Base-by-base conservation (phyloP, 2,113 vertebrate species). In the Gobiocypris rarus region DNA sequence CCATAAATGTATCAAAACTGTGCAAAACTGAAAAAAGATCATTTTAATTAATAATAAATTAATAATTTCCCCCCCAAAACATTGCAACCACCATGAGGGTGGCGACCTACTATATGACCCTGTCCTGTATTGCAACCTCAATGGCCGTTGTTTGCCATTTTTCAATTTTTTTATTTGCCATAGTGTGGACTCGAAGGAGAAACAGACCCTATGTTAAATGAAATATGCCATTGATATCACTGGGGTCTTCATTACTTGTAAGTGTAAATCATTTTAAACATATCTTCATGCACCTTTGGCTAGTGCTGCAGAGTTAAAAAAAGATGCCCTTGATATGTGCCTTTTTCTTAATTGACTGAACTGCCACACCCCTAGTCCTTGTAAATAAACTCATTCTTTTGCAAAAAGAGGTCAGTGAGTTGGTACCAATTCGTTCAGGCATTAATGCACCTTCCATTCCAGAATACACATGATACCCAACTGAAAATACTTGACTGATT, bases 401-500 rank as follows among this genome's bases (percentile, higher is more conserved):
- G 58, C 24, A 48, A 80, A 81, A 81, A 17, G 41, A 67, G 24
- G 78, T 81, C 78, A 67, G 26, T 52, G 43, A 67, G 43, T 52
- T 81, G 43, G 78, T 43, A 81, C 58, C 58, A 45, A 61, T 52
- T 67, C 43, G 6, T 67, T 81, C 43, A 63, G 17, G 61, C 61
- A 81, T 81, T 81, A 81, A 81, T 81, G 65, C 7, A 70, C 22
- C 50, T 70, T 56, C 65, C 7, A 54, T 70, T 22, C 17, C 63
- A 81, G 13, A 70, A 70, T 41, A 24, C 31, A 69, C 63, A 69
- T 8, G 13, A 80, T 22, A 50, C 22, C 45, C 65, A 22, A 9
- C 6, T 69, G 48, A 81, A 81, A 56, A 70, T 81, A 81, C 79
- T 54, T 69, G 5, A n/a, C 79, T 81, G 61, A 69, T 70, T 81